Base-by-base conservation (phyloP, 2,113 vertebrate genomes). In the Epinephelus moara region DNA sequence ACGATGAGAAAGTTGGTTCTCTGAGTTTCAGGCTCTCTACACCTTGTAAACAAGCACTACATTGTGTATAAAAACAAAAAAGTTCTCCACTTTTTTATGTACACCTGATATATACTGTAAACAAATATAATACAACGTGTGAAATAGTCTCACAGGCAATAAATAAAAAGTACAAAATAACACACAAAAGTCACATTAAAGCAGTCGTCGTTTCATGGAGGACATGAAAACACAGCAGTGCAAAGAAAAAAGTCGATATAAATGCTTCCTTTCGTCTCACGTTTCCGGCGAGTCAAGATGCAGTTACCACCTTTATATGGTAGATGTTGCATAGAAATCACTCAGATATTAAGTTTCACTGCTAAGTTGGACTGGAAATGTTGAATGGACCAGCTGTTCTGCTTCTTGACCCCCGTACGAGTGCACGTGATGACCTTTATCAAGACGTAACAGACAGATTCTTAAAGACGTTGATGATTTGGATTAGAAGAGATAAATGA, bases 241-340 rank as follows among this genome's bases (percentile, higher is more conserved):
- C 81, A 80, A 90, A 83, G 6, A 75, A 14, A 84, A 73, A 62
- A 84, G 72, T 66, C 3, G 12, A 67, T 50, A 18, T 12, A 23
- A 64, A 69, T 52, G 62, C 33, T 77, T 70, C 19, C 19, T 53
- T 73, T 75, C 56, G 14, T 57, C 42, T 85, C 75, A 76, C 40
- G 45, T 75, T 70, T 77, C 85, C 70, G 74, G 81, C 47, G 42
- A 77, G 74, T 89, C 71, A 79, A 86, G 78, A 89, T 87, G 89
- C 92, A 94, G 91, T 93, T 86, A 75, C 83, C 85, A 77, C 72
- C 76, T 89, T 90, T 57, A 93, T 85, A 70, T 49, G 68, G 85
- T 93, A 80, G 94, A 93, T 95, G 95, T 98, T 98, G 97, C 97
- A 99, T 99, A 98, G 98, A 97, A 91, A 92, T 95, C 92, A 95